These are phyloP conservation scores for Mormyrops boulengeri DNA, from an alignment of 2,797 vertebrate genomes.

Conservation along the genomic window DNA sequence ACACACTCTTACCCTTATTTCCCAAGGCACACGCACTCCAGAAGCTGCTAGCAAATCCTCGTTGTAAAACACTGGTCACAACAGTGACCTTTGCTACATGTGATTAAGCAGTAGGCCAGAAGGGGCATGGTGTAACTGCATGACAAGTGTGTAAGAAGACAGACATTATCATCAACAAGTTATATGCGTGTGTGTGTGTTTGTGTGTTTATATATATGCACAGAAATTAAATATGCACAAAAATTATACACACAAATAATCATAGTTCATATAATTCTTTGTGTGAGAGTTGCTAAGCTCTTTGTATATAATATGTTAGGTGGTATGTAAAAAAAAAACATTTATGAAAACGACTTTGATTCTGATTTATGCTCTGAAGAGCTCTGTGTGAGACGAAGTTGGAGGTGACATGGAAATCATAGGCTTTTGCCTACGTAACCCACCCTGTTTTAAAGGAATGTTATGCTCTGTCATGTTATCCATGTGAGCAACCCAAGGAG, in stretches of 20 bases:
- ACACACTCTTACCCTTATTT: neutral
- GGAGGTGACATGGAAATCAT: neutral
- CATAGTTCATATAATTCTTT: neutral
- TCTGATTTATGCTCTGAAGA: neutral
- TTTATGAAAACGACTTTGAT: neutral
- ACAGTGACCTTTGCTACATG: neutral
- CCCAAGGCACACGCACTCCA: neutral
- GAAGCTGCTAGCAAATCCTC: neutral
- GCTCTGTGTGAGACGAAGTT: neutral
- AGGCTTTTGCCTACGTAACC: slow-evolving; percentile 22
- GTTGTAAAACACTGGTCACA: neutral
- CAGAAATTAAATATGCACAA: neutral
- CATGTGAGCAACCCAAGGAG: neutral
- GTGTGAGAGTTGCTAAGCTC: neutral
- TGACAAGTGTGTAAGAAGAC: neutral
- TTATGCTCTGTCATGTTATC: slow-evolving; percentile 43
- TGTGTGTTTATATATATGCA: neutral
- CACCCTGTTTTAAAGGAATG: slow-evolving; percentile 46
- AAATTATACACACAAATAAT: neutral
- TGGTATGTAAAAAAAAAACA: neutral
- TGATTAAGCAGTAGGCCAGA: neutral
- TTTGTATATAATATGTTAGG: neutral
- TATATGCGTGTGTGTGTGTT: too few species aligned
- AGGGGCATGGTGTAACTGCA: neutral
- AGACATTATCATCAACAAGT: neutral